Evolutionary conservation across 1,140 invertebrate species (phyloP), one percentile per base, ranked within the genome.

Genomic region (Colletes latitarsis): DNA sequence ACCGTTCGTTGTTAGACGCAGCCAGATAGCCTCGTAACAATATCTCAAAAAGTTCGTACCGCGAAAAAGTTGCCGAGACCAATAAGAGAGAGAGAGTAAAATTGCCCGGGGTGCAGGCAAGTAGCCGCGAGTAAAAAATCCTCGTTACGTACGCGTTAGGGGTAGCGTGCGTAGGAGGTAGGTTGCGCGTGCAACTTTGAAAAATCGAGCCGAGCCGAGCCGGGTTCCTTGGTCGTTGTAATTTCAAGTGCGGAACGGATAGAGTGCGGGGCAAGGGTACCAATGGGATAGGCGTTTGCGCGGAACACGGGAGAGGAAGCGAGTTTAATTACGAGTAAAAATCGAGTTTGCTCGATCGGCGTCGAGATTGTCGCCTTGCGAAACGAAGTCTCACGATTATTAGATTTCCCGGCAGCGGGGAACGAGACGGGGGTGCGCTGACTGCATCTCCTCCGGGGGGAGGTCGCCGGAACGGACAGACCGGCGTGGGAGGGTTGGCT

Each of bases 281-380:
- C n/a, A 21, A 41, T 53, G 21, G 15, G 6, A n/a, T 43, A 46
- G 30, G 43, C 17, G 21, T 57, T n/a, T 19, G 57, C 39, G 21
- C 43, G 52, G 46, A n/a, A 71, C 57, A 71, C n/a, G 75, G 14
- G 30, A 30, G 68, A 52, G 78, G 68, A 76, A 74, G 73, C 62
- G 77, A 83, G 73, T 83, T 87, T 86, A 87, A 86, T 87, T 86
- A 84, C 75, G 82, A 83, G 69, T 83, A 87, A 87, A 87, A 86
- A 86, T 87, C 74, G 77, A 87, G 82, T 87, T 87, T 86, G 62
- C 82, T 66, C 74, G 84, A 87, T 86, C 77, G 82, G 70, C 77
- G 77, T 80, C 73, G 85, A 83, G 81, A 87, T 86, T 87, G 85
- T 87, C 77, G 82, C 71, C 70, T 76, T 62, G 71, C 81, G 73